These are phyloP conservation scores for Halictus ligatus DNA, from an alignment of 2,888 invertebrate species.

Conservation along the genomic window DNA sequence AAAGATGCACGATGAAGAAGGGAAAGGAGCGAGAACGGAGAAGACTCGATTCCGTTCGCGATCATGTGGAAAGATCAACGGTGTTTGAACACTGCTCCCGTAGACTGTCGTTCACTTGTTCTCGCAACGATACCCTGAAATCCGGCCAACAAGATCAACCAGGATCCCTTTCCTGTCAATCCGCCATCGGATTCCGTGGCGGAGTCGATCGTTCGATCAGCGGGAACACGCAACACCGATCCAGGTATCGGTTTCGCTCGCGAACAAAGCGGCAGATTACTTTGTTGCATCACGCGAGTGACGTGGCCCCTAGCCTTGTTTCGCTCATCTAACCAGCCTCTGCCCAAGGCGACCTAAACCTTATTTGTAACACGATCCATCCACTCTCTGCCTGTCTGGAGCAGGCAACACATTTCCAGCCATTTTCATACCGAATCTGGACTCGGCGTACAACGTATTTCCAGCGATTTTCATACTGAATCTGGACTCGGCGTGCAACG, in stretches of 20 bases:
- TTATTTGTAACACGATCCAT: not conserved
- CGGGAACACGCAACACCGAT: not conserved
- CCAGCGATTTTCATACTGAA: too few relatives aligned
- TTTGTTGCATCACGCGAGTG: conserved; percentile 66
- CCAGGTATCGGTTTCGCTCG: not conserved
- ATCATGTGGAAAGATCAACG: not conserved
- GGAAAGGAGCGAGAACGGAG: not conserved
- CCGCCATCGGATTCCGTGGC: not conserved
- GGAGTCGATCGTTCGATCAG: conserved; percentile 24
- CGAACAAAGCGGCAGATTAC: conserved; percentile 62
- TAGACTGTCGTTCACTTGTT: not conserved
- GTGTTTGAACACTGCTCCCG: not conserved
- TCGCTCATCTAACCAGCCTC: not conserved
- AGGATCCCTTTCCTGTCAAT: conserved; percentile 1
- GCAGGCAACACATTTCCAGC: not conserved
- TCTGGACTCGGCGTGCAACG: too few relatives aligned
- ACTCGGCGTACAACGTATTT: too few relatives aligned
- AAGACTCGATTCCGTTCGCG: not conserved
- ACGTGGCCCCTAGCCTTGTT: not conserved
- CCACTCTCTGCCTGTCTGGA: not conserved
- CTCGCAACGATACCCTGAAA: not conserved
- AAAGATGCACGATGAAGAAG: not conserved
- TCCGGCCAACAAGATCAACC: conserved; percentile 16
- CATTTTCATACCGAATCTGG: not conserved
- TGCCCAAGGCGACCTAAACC: not conserved